Conservation (phyloP, 2,113 vertebrate genomes). For the Montifringilla adamsi region DNA sequence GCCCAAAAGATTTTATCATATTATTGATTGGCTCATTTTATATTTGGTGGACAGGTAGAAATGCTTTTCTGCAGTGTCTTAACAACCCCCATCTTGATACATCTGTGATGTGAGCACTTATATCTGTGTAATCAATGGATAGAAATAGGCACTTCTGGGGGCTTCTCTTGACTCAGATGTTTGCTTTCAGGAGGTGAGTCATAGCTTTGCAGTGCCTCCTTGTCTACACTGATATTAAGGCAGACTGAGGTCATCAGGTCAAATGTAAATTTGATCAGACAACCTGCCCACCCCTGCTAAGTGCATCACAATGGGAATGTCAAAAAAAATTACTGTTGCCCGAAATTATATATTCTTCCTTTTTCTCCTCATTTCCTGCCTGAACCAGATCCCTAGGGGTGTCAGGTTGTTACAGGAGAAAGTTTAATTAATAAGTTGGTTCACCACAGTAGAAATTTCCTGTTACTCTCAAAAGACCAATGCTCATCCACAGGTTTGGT, state of each 20-base stretch:
- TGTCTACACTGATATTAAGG: not conserved
- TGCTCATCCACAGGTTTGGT: not conserved
- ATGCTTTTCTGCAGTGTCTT: not conserved
- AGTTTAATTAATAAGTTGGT: not conserved
- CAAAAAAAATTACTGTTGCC: not conserved
- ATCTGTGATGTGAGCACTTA: not conserved
- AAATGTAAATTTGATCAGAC: not conserved
- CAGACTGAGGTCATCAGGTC: not conserved
- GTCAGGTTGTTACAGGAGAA: not conserved
- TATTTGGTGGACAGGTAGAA: not conserved
- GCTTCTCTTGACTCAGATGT: not conserved
- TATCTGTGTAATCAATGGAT: not conserved
- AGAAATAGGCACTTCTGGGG: not conserved
- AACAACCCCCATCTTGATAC: not conserved
- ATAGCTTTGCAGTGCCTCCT: not conserved
- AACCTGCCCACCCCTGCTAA: not conserved
- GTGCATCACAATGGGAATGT: not conserved
- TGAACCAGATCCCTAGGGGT: not conserved
- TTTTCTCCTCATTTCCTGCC: not conserved
- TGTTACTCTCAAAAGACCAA: not conserved
- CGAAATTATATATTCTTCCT: not conserved
- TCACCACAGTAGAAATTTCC: not conserved
- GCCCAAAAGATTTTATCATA: not conserved
- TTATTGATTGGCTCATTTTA: not conserved
- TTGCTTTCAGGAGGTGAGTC: not conserved